Base-by-base conservation (phyloP, 30 jellyfish, hydroid and myxozoan genomes). In the Sanderia malayensis region DNA sequence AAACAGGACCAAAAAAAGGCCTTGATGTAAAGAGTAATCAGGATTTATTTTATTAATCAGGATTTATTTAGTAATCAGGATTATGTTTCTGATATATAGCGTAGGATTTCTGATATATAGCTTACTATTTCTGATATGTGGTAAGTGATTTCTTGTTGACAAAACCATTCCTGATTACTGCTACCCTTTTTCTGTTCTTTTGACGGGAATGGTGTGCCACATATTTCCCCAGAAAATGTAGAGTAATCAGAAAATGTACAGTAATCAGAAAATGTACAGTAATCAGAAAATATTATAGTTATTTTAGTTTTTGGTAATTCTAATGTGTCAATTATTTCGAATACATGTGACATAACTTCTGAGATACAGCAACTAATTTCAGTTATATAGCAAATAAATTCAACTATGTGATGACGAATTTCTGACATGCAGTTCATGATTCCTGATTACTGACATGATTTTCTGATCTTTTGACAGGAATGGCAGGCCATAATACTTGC, bases 381-480 rank as follows among this genome's bases (percentile, higher is more conserved):
- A 7, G 62, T 31, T 67, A 26, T 45, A 67, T 19, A 67, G 32
- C 62, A 31, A n/a, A 67, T 67, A 67, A 67, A 11, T 67, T 67
- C 79, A 26, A 62, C n/a, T 62, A 62, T 10, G 74, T 62, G 74
- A 29, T 62, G 57, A 23, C 46, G 17, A 62, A 31, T 62, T 62
- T 31, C 74, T 62, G 74, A 26, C 29, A 62, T 62, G 57, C 74
- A 62, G 71, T 62, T 62, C 25, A 21, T 62, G 74, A 62, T 62
- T 49, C 64, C 70, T 70, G 81, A 70, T 70, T 70, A 46, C 70
- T 70, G 57, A 45, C 4, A 46, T 70, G 69, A 37, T 46, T 70
- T 70, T 70, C 69, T 70, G 81, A 70, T 70, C 70, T 70, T 70
- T 70, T 70, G 70, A 70, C 81, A 44, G 81, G 69, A 23, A 70